A percentile compares a stretch with the other conserved stretches of the same genome.
Evolutionary conservation across 1,140 invertebrate genomes (phyloP).

Genomic region (Drosophila tristis): DNA sequence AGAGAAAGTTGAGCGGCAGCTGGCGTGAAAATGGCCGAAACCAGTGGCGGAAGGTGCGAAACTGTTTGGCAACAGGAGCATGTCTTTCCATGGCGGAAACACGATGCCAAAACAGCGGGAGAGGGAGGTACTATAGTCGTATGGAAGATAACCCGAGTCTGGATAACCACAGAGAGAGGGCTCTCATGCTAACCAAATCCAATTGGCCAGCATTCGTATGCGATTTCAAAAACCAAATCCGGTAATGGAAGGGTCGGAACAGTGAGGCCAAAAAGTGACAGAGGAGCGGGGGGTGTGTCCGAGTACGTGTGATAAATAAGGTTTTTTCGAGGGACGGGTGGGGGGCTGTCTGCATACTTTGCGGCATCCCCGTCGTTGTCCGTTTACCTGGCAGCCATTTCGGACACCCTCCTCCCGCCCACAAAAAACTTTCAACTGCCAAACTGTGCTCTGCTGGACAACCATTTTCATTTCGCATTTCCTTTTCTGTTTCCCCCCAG

Average conservation of each 20-base stretch:
- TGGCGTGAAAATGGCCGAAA: slow-evolving; percentile 10
- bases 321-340: slow-evolving; percentile 48
- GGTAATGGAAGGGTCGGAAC: slow-evolving; percentile 51
- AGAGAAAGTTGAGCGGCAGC: slow-evolving; percentile 26
- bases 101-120: background rate
- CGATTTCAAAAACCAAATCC: slow-evolving; percentile 71
- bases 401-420: slow-evolving; percentile 3
- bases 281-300: too few relatives aligned
- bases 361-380: slow-evolving; percentile 23
- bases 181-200: slow-evolving; percentile 67
- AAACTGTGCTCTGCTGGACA: slow-evolving; percentile 35
- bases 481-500: slow-evolving; percentile 13
- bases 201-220: slow-evolving; percentile 74
- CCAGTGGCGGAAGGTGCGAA: slow-evolving; percentile 44
- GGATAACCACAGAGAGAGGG: slow-evolving; percentile 12
- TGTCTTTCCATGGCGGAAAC: background rate
- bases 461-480: slow-evolving; percentile 55
- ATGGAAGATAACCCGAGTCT: slow-evolving; percentile 1
- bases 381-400: slow-evolving; percentile 54
- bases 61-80: slow-evolving; percentile 44
- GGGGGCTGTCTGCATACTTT: slow-evolving; percentile 10
- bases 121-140: too few relatives aligned
- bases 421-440: slow-evolving; percentile 30
- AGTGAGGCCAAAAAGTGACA: background rate
- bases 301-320: slow-evolving; percentile 74